phyloP scores from a whole-genome alignment of 2,113 vertebrate genomes.

The Malurus cyaneus region DNA sequence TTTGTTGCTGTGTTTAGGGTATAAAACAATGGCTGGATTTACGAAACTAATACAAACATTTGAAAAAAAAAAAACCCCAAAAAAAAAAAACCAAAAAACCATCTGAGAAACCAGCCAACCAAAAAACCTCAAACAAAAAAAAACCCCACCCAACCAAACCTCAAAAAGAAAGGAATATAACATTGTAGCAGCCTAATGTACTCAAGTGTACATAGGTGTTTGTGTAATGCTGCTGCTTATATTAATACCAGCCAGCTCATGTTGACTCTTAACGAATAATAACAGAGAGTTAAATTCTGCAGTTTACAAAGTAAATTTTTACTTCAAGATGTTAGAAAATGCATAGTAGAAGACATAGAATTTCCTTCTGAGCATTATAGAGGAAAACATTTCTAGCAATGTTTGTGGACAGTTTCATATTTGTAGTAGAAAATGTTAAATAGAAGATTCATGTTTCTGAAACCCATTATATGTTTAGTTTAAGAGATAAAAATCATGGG shows the following conservation, averaged over 20 bases:
- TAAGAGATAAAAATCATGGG: background rate
- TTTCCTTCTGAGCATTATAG: background rate
- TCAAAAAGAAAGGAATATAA: background rate
- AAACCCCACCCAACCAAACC: no score
- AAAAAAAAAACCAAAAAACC: background rate
- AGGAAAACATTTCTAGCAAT: background rate
- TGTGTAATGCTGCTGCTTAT: background rate
- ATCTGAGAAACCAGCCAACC: background rate
- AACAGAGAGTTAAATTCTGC: background rate
- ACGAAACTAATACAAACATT: background rate
- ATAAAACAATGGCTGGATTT: background rate
- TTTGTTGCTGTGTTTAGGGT: background rate
- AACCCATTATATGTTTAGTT: background rate
- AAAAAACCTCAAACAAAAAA: background rate
- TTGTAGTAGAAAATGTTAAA: background rate
- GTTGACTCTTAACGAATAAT: background rate
- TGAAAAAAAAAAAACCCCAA: no score
- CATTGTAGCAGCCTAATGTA: background rate
- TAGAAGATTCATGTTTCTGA: background rate
- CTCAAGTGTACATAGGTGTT: background rate
- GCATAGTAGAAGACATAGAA: background rate
- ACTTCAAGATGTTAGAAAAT: background rate
- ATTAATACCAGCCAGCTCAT: background rate
- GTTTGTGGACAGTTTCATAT: background rate
- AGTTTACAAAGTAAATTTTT: background rate